These are phyloP conservation scores for Pseudochirops cupreus DNA, from an alignment of 2,797 vertebrate genomes.

Conservation along the genomic window DNA sequence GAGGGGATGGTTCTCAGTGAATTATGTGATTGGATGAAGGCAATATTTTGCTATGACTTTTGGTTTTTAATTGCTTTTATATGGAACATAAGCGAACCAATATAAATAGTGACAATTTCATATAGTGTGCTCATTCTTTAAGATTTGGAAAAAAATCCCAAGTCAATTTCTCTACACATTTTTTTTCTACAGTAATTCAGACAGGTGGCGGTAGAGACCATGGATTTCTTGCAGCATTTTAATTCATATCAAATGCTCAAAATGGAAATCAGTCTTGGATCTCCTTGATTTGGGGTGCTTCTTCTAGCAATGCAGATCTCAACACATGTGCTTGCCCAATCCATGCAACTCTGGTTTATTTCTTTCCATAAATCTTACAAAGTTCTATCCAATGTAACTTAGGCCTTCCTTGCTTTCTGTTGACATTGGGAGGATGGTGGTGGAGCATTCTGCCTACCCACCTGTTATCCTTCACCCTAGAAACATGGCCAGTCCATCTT, in stretches of 20 bases:
- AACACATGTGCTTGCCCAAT: neutral
- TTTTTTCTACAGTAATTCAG: constrained; percentile 1
- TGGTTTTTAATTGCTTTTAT: neutral
- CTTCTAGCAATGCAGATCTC: neutral
- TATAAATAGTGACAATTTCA: neutral
- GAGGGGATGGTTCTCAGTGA: neutral
- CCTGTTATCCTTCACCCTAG: neutral
- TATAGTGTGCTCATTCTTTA: neutral
- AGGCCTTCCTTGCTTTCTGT: neutral
- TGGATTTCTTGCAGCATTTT: neutral
- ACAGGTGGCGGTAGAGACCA: constrained; percentile 2
- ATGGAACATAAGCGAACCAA: neutral
- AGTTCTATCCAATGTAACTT: neutral
- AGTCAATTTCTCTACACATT: neutral
- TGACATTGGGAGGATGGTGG: neutral
- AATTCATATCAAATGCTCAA: neutral
- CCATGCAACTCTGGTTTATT: neutral
- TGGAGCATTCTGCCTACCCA: neutral
- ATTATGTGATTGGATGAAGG: neutral
- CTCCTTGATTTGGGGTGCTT: neutral
- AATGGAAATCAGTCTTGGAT: neutral
- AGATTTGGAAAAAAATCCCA: neutral
- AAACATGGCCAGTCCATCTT: neutral
- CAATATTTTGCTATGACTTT: neutral
- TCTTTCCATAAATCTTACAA: neutral